Evolutionary conservation across 2,113 vertebrate genomes (phyloP).

Genomic region (Falco punctatus): DNA sequence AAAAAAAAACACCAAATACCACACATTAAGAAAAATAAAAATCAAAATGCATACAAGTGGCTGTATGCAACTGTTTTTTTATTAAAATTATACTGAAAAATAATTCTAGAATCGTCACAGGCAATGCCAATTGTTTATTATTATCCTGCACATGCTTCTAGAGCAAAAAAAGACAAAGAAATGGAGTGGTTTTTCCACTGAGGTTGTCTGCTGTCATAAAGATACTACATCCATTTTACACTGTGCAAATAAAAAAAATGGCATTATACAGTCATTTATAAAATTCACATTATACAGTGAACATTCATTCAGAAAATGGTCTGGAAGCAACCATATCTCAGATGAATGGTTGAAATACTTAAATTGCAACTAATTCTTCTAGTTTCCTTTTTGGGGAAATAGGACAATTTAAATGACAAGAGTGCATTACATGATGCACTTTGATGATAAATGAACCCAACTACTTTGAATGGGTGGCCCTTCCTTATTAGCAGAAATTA

Average conservation of each 20-base stretch:
- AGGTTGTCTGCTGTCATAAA: not conserved
- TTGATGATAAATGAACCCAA: accelerated
- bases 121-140: not conserved
- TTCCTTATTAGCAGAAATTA: accelerated
- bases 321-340: not conserved
- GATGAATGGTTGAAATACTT: not conserved
- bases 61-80: not conserved
- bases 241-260: not conserved
- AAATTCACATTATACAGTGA: not conserved
- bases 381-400: not conserved
- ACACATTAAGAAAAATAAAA: accelerated
- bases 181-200: not conserved
- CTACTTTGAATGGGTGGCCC: accelerated
- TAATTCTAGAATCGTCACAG: not conserved
- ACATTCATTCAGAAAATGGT: not conserved
- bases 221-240: not conserved
- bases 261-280: not conserved
- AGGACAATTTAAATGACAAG: not conserved
- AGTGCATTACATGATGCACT: accelerated
- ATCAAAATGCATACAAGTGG: accelerated
- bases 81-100: accelerated
- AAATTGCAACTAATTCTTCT: not conserved
- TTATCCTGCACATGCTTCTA: not conserved
- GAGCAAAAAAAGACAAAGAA: not conserved
- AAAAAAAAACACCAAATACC: accelerated